phyloP scores from a whole-genome alignment of 2,888 invertebrate genomes.

The Tenthredo amoena region DNA sequence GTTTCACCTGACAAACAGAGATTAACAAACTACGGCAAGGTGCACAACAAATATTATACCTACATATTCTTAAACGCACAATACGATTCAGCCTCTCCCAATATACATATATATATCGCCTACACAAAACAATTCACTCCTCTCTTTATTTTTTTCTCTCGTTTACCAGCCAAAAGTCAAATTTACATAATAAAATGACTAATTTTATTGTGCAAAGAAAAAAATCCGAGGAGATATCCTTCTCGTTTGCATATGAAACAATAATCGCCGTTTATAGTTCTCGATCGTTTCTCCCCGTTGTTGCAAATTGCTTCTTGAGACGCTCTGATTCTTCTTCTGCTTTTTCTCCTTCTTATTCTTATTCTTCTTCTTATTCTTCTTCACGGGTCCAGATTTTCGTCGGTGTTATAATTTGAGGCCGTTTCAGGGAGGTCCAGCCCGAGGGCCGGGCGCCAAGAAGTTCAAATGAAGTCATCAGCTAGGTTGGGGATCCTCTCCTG shows the following conservation, averaged over 20 bases:
- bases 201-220: background rate
- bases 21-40: conserved; percentile 44
- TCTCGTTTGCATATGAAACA: background rate
- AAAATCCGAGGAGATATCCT: background rate
- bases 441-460: conserved; percentile 65
- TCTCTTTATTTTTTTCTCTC: background rate
- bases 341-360: background rate
- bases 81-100: background rate
- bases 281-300: background rate
- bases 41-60: conserved; percentile 37
- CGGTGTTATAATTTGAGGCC: conserved; percentile 77
- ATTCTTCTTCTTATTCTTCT: conserved; percentile 12
- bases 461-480: conserved; percentile 79
- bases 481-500: conserved; percentile 73
- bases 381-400: conserved; percentile 59
- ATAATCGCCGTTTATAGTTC: background rate
- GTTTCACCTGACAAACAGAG: conserved; percentile 47
- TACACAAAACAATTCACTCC: background rate
- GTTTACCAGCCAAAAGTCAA: background rate
- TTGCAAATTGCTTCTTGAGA: conserved; percentile 21
- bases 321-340: background rate
- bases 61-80: background rate
- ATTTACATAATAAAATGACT: background rate
- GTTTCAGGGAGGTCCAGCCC: conserved; percentile 77
- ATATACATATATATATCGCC: background rate